Conservation (phyloP, 2,888 invertebrate species). For the Drosophila helvetica region DNA sequence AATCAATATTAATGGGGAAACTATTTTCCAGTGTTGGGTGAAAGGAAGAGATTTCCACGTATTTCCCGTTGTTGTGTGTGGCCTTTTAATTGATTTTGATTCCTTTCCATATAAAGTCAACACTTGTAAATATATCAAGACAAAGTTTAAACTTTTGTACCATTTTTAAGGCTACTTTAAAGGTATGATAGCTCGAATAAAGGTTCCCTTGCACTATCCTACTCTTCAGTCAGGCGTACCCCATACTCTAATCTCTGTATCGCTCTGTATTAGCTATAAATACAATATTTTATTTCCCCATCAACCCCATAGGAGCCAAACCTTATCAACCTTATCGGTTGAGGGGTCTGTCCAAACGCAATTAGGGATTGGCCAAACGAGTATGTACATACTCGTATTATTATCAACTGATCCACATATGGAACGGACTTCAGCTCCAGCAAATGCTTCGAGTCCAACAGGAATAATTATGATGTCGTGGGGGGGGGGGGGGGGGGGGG, state of each 20-base stretch:
- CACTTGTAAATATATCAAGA: no score
- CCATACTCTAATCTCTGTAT: conserved; percentile 36
- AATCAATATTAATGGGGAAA: neutral
- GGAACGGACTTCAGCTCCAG: conserved; percentile 9
- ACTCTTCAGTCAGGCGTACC: neutral
- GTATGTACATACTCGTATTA: conserved; percentile 1
- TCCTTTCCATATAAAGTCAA: no score
- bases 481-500: no score
- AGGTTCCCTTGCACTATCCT: neutral
- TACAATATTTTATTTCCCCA: conserved; percentile 27
- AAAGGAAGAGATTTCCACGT: no score
- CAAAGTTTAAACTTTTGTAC: no score
- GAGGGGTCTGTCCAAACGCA: conserved; percentile 6
- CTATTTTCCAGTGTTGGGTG: neutral
- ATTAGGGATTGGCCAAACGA: conserved; percentile 34
- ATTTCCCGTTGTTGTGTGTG: no score
- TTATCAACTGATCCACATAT: conserved; percentile 39
- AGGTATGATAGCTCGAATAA: neutral
- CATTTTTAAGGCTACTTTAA: no score
- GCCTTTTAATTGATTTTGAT: no score
- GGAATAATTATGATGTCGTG: conserved; percentile 21
- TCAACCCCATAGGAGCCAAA: neutral
- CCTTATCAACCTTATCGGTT: conserved; percentile 16
- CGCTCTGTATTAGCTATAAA: conserved; percentile 18
- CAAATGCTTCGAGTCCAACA: conserved; percentile 8